Evolutionary conservation across 2,888 invertebrate species (phyloP), one percentile per base, ranked within the genome.

Genomic region (Melipona beecheii): DNA sequence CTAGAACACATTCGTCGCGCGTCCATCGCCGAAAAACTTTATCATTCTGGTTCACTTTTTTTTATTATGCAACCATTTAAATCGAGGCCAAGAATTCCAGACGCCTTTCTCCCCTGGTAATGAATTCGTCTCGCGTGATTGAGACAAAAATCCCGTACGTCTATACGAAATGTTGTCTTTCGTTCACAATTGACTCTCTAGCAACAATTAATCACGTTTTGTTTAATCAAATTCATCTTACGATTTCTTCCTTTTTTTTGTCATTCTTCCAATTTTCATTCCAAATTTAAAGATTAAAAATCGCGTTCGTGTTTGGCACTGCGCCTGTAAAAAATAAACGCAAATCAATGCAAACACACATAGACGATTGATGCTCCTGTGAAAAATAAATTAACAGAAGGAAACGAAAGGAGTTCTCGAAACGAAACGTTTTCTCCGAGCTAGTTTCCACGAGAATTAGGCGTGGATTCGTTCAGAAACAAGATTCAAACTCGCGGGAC

Each of bases 91-190:
- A 85, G 77, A 84, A 88, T 88, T 87, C 76, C 76, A 75, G 66
- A 69, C 75, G 82, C 89, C 88, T 89, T 89, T 88, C 89, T 85
- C 88, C 75, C 79, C 24, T 66, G 69, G 72, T 76, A 84, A 78
- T 58, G 84, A 50, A 78, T 78, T 87, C 80, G 71, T n/a, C 19
- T n/a, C 60, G 27, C 56, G 60, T 74, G 72, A 80, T 74, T 66
- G 54, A 76, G 52, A 65, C 64, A 31, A 31, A 69, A 79, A 79
- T 76, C 83, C 76, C n/a, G 36, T 54, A n/a, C 52, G 24, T 15
- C 36, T 19, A 58, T 58, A 68, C 27, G 50, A n/a, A 49, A 73
- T 9, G 43, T 15, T 50, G 19, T 83, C 65, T 83, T 75, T 66
- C 56, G 19, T 64, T 49, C 43, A 19, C 43, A 11, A 31, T 72